phyloP scores from a whole-genome alignment of 2,113 vertebrate species.

The Ceuthmochares aereus region DNA sequence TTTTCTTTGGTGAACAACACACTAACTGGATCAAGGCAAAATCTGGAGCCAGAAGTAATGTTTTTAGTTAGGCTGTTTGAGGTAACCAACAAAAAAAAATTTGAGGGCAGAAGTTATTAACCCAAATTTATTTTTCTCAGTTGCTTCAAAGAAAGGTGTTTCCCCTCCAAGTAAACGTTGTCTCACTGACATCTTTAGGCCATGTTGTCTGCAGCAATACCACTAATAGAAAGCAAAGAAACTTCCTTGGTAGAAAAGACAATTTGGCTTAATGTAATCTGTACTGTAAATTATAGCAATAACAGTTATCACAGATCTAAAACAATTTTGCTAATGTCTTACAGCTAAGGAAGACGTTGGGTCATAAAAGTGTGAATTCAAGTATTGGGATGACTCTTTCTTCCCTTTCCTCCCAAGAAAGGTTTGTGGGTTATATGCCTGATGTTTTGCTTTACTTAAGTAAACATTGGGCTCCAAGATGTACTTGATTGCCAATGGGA shows the following conservation, averaged over 20 bases:
- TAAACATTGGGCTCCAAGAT: accelerated
- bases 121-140: neutral
- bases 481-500: neutral
- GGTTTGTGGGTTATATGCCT: neutral
- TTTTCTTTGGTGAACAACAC: neutral
- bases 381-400: neutral
- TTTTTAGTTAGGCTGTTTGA: neutral
- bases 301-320: neutral
- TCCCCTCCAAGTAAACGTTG: neutral
- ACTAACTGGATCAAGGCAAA: neutral
- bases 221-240: neutral
- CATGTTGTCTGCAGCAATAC: neutral
- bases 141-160: neutral
- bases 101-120: neutral
- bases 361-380: neutral
- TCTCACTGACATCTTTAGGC: accelerated
- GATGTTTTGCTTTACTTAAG: neutral
- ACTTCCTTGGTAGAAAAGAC: neutral
- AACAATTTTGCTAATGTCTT: neutral
- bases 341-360: neutral
- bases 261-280: neutral
- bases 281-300: neutral
- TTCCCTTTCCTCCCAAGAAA: accelerated
- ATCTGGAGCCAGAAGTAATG: neutral
- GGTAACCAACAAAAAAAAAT: neutral